These are phyloP conservation scores for Mimachlamys varia DNA, from an alignment of 2,888 invertebrate genomes.

Conservation along the genomic window DNA sequence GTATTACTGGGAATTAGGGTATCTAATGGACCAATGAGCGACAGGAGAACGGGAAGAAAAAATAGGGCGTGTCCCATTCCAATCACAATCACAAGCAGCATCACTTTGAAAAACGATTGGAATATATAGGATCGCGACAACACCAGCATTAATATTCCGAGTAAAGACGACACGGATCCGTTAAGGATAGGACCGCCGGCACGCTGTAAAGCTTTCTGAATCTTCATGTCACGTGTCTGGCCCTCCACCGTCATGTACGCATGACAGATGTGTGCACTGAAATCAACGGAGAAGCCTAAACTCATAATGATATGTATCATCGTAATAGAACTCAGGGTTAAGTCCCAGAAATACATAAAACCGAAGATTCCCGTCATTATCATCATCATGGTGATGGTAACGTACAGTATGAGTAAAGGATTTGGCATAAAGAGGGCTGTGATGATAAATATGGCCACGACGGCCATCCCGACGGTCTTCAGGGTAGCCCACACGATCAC, in stretches of 20 bases:
- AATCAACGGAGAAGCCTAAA: constrained; percentile 74
- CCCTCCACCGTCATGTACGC: constrained; percentile 58
- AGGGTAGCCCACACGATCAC: constrained; percentile 67
- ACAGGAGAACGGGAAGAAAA: constrained; percentile 58
- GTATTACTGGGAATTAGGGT: too few species aligned
- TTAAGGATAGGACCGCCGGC: constrained; percentile 60
- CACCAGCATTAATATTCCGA: constrained; percentile 58
- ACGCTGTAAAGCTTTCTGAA: constrained; percentile 50
- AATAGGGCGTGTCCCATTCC: constrained; percentile 57
- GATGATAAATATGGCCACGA: constrained; percentile 68
- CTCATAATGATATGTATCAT: constrained; percentile 73
- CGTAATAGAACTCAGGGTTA: constrained; percentile 71
- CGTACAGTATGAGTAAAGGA: constrained; percentile 63
- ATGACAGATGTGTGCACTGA: constrained; percentile 66
- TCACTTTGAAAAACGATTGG: constrained; percentile 60
- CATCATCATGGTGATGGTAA: constrained; percentile 66
- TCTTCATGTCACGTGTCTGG: constrained; percentile 47
- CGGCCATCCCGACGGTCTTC: constrained; percentile 67
- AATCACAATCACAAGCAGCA: constrained; percentile 61
- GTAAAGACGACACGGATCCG: constrained; percentile 59
- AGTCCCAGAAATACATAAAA: constrained; percentile 68
- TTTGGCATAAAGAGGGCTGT: constrained; percentile 71
- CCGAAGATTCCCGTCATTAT: constrained; percentile 71
- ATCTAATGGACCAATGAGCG: constrained; percentile 54
- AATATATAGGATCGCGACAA: constrained; percentile 61